Percentiles rank a stretch among this genome's conserved stretches.
phyloP scores from a whole-genome alignment of 2,797 vertebrate genomes.

The Mormyrus proboscirostris region DNA sequence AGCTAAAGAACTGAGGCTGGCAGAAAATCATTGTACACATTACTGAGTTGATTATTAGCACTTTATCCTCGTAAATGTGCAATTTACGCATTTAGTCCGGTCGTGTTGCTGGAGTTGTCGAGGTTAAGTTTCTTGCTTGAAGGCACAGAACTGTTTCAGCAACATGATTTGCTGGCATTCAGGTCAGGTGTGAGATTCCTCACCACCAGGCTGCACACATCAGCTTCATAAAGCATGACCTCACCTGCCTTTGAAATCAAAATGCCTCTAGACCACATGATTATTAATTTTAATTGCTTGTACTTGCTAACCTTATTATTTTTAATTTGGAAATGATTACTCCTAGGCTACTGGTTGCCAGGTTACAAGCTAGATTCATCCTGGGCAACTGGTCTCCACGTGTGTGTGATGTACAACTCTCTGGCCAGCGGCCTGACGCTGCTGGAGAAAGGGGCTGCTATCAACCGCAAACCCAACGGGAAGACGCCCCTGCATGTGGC shows the following conservation, averaged over 20 bases:
- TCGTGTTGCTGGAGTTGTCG: background rate
- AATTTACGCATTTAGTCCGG: background rate
- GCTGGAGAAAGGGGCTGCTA: slow-evolving; percentile 73
- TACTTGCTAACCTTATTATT: background rate
- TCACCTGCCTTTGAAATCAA: background rate
- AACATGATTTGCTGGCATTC: background rate
- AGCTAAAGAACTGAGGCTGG: background rate
- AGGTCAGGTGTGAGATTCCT: background rate
- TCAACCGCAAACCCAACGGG: slow-evolving; percentile 85
- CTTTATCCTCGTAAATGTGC: background rate
- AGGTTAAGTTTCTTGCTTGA: background rate
- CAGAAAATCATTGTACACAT: background rate
- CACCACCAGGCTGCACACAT: background rate
- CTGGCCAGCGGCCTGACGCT: slow-evolving; percentile 75
- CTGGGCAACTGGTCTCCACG: slow-evolving; percentile 87
- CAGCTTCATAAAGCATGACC: background rate
- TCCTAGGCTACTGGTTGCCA: slow-evolving; percentile 86
- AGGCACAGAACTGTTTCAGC: background rate
- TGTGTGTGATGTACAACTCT: slow-evolving; percentile 81
- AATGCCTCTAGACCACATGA: background rate
- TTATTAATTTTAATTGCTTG: background rate
- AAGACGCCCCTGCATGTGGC: slow-evolving; percentile 91
- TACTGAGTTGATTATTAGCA: background rate
- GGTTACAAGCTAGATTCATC: slow-evolving; percentile 86
- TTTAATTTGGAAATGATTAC: background rate